A percentile compares a stretch with the other conserved stretches of the same genome.
Evolutionary conservation across 2,888 invertebrate genomes (phyloP).

Genomic region (Tyria jacobaeae): DNA sequence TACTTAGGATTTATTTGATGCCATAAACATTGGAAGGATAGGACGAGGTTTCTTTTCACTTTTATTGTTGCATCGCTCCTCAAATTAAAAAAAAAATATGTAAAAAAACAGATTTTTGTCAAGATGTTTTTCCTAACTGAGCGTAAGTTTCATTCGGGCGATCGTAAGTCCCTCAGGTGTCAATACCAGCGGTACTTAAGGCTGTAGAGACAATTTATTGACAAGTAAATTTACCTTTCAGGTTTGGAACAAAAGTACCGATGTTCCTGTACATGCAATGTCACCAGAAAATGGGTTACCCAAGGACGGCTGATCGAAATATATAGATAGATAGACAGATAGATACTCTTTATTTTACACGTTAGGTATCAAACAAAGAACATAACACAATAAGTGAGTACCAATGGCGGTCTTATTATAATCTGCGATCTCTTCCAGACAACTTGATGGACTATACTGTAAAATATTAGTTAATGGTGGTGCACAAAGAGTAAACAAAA

Average conservation of each 20-base stretch:
- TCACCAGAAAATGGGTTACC: slow-evolving; percentile 9
- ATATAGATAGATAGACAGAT: too few relatives aligned
- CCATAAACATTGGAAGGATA: too few relatives aligned
- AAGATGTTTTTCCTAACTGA: slow-evolving; percentile 4
- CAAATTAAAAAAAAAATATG: neutral
- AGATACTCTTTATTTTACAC: too few relatives aligned
- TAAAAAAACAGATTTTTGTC: neutral
- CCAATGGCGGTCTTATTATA: too few relatives aligned
- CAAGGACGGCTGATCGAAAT: neutral
- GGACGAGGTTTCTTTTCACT: too few relatives aligned
- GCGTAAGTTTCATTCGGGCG: slow-evolving; percentile 1
- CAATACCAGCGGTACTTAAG: slow-evolving; percentile 21
- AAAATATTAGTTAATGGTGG: too few relatives aligned
- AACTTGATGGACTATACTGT: too few relatives aligned
- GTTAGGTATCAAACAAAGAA: too few relatives aligned
- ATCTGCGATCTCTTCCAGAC: too few relatives aligned
- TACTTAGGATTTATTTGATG: too few relatives aligned
- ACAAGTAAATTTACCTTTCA: slow-evolving; percentile 16
- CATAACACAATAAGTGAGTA: too few relatives aligned
- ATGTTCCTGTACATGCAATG: slow-evolving; percentile 7
- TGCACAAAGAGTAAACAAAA: too few relatives aligned
- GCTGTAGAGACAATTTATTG: slow-evolving; percentile 28
- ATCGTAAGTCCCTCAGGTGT: slow-evolving; percentile 19
- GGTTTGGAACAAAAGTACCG: slow-evolving; percentile 6
- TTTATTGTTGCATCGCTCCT: neutral